These are phyloP conservation scores for Apeltes quadracus DNA, from an alignment of 2,113 vertebrate genomes.

Conservation along the genomic window DNA sequence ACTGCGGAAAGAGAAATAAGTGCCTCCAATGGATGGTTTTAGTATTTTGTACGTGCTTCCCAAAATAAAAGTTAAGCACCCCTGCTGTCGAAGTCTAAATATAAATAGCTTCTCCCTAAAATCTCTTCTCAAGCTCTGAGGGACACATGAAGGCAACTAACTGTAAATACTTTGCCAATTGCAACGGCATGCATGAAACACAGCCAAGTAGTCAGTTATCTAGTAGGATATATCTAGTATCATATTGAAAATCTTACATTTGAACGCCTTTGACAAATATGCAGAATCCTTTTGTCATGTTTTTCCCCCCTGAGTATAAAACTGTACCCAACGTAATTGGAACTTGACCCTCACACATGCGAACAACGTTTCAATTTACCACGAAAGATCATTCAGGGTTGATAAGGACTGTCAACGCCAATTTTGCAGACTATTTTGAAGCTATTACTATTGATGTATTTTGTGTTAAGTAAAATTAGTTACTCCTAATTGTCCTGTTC, in stretches of 20 bases:
- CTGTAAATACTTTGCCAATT: constrained; percentile 56
- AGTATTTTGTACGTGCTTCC: constrained; percentile 37
- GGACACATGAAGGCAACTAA: constrained; percentile 44
- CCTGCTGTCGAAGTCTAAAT: constrained; percentile 54
- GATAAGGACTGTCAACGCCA: background rate
- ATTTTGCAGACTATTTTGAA: background rate
- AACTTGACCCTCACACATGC: background rate
- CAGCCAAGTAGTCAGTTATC: constrained; percentile 39
- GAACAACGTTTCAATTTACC: background rate
- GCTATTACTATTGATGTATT: background rate
- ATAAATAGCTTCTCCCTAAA: constrained; percentile 56
- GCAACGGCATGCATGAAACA: constrained; percentile 42
- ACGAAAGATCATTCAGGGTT: background rate
- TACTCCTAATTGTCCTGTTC: background rate
- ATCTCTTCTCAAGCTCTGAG: constrained; percentile 52
- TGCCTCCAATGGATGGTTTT: constrained; percentile 12
- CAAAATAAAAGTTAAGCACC: constrained; percentile 52
- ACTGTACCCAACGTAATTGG: background rate
- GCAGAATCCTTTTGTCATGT: background rate
- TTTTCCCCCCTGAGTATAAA: background rate
- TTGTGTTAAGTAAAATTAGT: background rate
- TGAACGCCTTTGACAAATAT: constrained; percentile 25
- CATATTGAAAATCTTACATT: constrained; percentile 32
- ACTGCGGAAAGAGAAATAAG: constrained; percentile 1
- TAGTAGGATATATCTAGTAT: background rate